Conservation (phyloP, 2,888 invertebrate species). For the Macaria liturata region DNA sequence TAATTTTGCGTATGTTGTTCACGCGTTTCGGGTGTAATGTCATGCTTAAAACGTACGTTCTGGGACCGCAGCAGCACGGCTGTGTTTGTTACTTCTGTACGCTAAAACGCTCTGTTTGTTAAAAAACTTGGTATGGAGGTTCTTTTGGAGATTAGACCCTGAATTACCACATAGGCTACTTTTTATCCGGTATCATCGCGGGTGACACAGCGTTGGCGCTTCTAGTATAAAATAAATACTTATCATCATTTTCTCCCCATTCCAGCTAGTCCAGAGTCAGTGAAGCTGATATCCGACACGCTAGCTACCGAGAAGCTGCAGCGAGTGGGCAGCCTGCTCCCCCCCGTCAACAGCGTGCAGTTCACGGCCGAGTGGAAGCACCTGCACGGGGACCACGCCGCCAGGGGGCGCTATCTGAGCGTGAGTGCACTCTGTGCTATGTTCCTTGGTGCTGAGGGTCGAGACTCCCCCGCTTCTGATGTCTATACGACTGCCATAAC, state of each 20-base stretch:
- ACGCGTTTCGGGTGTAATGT: too few species aligned
- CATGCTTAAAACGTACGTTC: too few species aligned
- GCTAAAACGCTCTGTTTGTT: too few species aligned
- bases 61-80: too few species aligned
- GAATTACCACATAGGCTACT: neutral
- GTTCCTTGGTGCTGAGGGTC: too few species aligned
- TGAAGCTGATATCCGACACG: constrained; percentile 49
- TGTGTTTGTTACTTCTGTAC: too few species aligned
- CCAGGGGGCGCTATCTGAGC: constrained; percentile 84
- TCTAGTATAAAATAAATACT: too few species aligned
- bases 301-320: constrained; percentile 44
- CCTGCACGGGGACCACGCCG: constrained; percentile 70
- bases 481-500: too few species aligned
- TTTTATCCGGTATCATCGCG: neutral
- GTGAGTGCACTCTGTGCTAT: constrained; percentile 56
- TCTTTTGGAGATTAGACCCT: neutral
- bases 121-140: too few species aligned
- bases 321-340: constrained; percentile 40
- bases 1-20: too few species aligned
- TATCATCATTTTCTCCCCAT: neutral
- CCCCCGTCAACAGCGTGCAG: constrained; percentile 86
- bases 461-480: too few species aligned
- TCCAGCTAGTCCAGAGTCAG: constrained; percentile 49
- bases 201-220: too few species aligned
- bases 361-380: constrained; percentile 86